Base-by-base conservation (phyloP, 2,797 vertebrate species). In the Heterohyrax brucei region DNA sequence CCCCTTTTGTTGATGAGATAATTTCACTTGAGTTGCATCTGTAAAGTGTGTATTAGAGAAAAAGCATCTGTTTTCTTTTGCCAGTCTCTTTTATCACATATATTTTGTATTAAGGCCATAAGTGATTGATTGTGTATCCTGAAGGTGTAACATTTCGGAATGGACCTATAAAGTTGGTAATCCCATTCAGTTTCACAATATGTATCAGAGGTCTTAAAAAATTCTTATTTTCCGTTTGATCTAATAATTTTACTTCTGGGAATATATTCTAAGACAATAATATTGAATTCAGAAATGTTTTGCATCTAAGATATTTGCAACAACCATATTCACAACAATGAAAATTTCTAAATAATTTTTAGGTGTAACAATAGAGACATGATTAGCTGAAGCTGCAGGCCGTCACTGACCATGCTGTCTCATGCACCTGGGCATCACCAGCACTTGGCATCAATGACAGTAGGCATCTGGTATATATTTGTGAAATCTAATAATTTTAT, bases 61-160 rank as follows among this genome's bases (percentile, higher is more conserved):
- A 13, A 46, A 50, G 10, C 30, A 5, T 56, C 33, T 81, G 8
- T 78, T 56, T 19, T 10, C 26, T 78, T 12, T 75, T n/a, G 1
- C 3, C 6, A 96, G 9, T 4, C 26, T 87, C 30, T 89, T 79
- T 83, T 50, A 85, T 75, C 68, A 33, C 89, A 56, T 94, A 87
- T 84, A 85, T 64, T 95, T 95, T 81, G 9, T 13, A 79, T 82
- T 39, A 82, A 93, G 72, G 68, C 89, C 80, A 78, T 72, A 89
- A 30, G 39, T 76, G 86, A 89, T 93, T 80, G 79, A 93, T 56
- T 46, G 61, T 56, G 46, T 81, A 53, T 89, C 68, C 68, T 77
- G n/a, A 44, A 77, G 39, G 30, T 26, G 30, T 66, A 70, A 56
- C n/a, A 46, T 93, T 96, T 91, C 59, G 24, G 46, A 94, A 93